Percentiles rank a stretch among this genome's conserved stretches.
phyloP scores from a whole-genome alignment of 2,113 vertebrate genomes.

The Danio rerio region GRCz12tu NC_133184.1:28054001-28054500 shows the following conservation, averaged over 20 bases:
- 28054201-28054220: constrained; percentile 37
- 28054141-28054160: constrained; percentile 40
- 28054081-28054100: constrained; percentile 34
- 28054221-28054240: constrained; percentile 35
- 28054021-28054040: constrained; percentile 23
- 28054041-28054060: not conserved
- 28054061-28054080: constrained; percentile 35
- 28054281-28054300: constrained; percentile 58
- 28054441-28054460: constrained; percentile 26
- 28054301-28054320: constrained; percentile 63
- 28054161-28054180: constrained; percentile 32
- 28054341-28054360: constrained; percentile 58
- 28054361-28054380: constrained; percentile 49
- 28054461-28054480: constrained; percentile 38
- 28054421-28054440: constrained; percentile 39
- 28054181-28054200: constrained; percentile 2
- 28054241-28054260: constrained; percentile 16
- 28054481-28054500: constrained; percentile 61
- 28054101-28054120: constrained; percentile 42
- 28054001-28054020: constrained; percentile 43
- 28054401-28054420: constrained; percentile 37
- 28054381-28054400: constrained; percentile 44
- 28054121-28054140: constrained; percentile 6
- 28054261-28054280: constrained; percentile 49
- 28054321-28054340: constrained; percentile 57